A percentile compares a stretch with the other conserved stretches of the same genome.
phyloP scores from a whole-genome alignment of 2,888 invertebrate genomes.

The Cyaniris semiargus region DNA sequence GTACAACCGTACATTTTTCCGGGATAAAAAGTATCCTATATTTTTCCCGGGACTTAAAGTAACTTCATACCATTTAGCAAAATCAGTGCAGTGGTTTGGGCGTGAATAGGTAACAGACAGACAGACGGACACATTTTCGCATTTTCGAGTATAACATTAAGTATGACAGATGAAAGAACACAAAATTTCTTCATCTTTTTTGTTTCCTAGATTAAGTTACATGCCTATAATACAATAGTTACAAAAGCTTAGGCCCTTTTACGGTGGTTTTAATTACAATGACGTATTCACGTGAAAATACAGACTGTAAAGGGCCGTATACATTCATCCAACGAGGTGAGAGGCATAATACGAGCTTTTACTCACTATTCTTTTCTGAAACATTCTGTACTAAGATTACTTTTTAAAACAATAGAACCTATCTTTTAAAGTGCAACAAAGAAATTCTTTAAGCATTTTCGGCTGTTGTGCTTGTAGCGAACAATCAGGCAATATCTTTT shows the following conservation, averaged over 20 bases:
- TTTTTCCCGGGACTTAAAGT: no score
- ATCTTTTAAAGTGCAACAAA: slow-evolving; percentile 30
- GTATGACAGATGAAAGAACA: no score
- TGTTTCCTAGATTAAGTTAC: no score
- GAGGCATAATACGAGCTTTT: slow-evolving; percentile 28
- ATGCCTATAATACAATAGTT: neutral
- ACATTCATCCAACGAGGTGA: slow-evolving; percentile 20
- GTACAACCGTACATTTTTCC: no score
- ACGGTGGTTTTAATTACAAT: neutral
- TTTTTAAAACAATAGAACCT: slow-evolving; percentile 31
- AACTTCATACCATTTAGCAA: no score
- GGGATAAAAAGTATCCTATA: no score
- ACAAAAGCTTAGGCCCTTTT: neutral
- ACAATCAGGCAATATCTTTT: slow-evolving; percentile 28
- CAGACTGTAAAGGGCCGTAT: neutral
- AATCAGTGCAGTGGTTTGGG: no score
- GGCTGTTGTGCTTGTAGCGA: slow-evolving; percentile 12
- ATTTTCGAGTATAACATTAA: no score
- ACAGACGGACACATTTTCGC: no score
- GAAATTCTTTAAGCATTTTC: slow-evolving; percentile 28
- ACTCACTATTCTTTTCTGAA: slow-evolving; percentile 26
- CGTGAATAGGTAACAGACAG: no score
- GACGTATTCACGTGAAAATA: neutral
- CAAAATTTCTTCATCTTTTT: no score
- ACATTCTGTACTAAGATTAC: slow-evolving; percentile 31